These are phyloP conservation scores for Tetanocera ferruginea DNA, from an alignment of 2,888 invertebrate genomes.

Conservation along the genomic window DNA sequence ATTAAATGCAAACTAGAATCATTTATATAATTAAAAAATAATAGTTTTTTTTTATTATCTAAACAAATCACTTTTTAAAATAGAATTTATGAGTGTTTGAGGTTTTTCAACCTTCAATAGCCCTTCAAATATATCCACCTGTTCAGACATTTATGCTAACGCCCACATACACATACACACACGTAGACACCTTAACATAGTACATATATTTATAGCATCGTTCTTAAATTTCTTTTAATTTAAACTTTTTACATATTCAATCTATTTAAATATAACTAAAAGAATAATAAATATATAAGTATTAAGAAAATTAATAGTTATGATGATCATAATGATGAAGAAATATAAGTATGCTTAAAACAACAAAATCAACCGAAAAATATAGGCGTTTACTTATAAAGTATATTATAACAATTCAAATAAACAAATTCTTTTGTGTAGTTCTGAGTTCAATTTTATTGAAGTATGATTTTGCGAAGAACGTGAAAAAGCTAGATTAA, in stretches of 20 bases:
- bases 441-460: slow-evolving; percentile 40
- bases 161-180: slow-evolving; percentile 30
- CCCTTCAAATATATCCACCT: background rate
- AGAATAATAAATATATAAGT: slow-evolving; percentile 43
- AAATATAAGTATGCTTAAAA: slow-evolving; percentile 14
- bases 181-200: slow-evolving; percentile 38
- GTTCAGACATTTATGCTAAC: background rate
- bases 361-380: slow-evolving; percentile 25
- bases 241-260: slow-evolving; percentile 49
- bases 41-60: no score
- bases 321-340: background rate
- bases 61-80: no score
- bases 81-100: no score
- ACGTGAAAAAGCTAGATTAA: background rate
- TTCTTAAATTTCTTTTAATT: slow-evolving; percentile 34
- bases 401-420: slow-evolving; percentile 25
- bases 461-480: background rate
- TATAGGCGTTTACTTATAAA: slow-evolving; percentile 33
- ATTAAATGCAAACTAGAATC: no score
- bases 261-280: slow-evolving; percentile 43
- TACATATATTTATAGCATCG: slow-evolving; percentile 34
- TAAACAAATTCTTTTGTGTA: slow-evolving; percentile 40
- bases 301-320: slow-evolving; percentile 19
- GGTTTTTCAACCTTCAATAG: no score
- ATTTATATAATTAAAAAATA: no score